These are phyloP conservation scores for Sinella curviseta DNA, from an alignment of 1,140 invertebrate genomes.

Conservation along the genomic window DNA sequence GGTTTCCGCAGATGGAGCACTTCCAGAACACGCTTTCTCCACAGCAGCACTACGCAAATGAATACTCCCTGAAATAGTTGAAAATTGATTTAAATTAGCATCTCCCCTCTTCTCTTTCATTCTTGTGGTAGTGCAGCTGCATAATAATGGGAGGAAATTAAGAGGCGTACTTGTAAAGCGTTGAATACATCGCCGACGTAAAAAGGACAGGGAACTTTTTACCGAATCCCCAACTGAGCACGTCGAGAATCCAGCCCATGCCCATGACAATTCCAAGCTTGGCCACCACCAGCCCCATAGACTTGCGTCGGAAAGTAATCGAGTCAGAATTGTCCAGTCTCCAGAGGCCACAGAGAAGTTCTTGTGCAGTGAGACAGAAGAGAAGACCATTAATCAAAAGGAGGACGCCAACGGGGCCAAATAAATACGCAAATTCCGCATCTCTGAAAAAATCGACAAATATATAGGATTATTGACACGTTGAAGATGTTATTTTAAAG, in stretches of 20 bases:
- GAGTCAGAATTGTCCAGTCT: constrained; percentile 64
- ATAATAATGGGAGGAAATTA: too few relatives aligned
- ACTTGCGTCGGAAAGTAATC: constrained; percentile 45
- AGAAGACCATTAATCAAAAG: constrained; percentile 73
- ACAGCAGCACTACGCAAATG: constrained; percentile 46
- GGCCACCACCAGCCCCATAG: constrained; percentile 48
- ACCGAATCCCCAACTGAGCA: constrained; percentile 41
- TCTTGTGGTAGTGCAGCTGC: not conserved
- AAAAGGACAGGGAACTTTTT: constrained; percentile 39
- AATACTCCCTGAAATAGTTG: constrained; percentile 45
- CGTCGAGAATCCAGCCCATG: constrained; percentile 48
- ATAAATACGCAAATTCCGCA: constrained; percentile 70
- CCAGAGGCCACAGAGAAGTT: constrained; percentile 82
- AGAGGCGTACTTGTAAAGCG: constrained; percentile 42
- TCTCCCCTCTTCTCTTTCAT: too few relatives aligned
- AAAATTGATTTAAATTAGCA: not conserved
- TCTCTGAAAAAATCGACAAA: constrained; percentile 26
- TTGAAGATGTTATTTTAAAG: too few relatives aligned
- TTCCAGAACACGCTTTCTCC: constrained; percentile 48
- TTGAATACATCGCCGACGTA: constrained; percentile 47
- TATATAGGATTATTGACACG: too few relatives aligned
- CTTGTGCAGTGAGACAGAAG: constrained; percentile 75
- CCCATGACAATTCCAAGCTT: constrained; percentile 49
- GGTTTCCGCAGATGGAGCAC: constrained; percentile 46
- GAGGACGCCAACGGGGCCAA: constrained; percentile 74